Percentiles rank a stretch among this genome's conserved stretches.
Evolutionary conservation across 2,888 invertebrate genomes (phyloP).

Genomic region (Nezara viridula): DNA sequence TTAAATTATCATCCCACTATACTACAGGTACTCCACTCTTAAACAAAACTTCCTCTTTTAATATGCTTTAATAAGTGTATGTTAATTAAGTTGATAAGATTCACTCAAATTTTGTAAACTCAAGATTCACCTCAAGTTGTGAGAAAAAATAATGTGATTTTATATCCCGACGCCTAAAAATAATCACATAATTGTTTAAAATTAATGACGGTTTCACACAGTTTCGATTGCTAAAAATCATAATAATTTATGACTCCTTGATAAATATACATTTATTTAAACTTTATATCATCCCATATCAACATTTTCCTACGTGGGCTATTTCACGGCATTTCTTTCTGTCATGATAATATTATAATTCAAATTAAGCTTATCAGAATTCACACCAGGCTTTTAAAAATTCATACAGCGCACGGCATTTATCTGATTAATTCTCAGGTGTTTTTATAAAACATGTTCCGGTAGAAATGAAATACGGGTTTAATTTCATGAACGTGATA

Average conservation of each 20-base stretch:
- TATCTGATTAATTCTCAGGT: slow-evolving; percentile 40
- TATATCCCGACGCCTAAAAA: too few species aligned
- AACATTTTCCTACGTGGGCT: background rate
- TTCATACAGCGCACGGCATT: slow-evolving; percentile 31
- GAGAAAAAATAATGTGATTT: too few species aligned
- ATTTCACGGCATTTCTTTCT: slow-evolving; percentile 12
- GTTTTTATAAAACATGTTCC: slow-evolving; percentile 38
- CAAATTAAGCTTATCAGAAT: slow-evolving; percentile 37
- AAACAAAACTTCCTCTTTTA: too few species aligned
- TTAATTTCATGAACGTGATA: slow-evolving; percentile 49
- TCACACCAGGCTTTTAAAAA: slow-evolving; percentile 37
- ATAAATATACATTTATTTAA: background rate
- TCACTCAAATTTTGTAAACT: too few species aligned
- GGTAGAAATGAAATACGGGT: slow-evolving; percentile 38
- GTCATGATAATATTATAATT: slow-evolving; percentile 22
- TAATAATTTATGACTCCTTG: background rate
- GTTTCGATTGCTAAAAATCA: too few species aligned
- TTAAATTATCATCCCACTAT: too few species aligned
- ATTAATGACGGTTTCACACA: too few species aligned
- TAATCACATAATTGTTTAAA: too few species aligned
- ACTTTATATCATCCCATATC: background rate
- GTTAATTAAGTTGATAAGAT: too few species aligned
- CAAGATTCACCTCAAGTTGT: too few species aligned
- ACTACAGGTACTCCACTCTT: too few species aligned
- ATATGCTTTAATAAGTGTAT: too few species aligned